A percentile compares a stretch with the other conserved stretches of the same genome.
phyloP scores from a whole-genome alignment of 1,140 invertebrate species.

The Medauroidea extradentata region DNA sequence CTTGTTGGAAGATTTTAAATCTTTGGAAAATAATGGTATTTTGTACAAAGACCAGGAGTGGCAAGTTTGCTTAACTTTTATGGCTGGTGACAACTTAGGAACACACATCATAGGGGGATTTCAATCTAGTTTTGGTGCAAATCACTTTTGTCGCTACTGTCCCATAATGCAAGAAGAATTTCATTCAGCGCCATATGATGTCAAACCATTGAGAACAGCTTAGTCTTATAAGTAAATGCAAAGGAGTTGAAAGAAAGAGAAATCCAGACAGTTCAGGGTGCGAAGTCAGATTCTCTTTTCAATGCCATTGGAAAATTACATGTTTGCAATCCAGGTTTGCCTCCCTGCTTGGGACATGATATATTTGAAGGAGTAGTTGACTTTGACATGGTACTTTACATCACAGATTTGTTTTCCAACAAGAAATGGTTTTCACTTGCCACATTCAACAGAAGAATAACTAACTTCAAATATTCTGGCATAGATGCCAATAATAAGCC shows the following conservation, averaged over 20 bases:
- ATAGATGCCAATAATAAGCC: too few species aligned
- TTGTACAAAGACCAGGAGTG: not conserved
- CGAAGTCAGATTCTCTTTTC: conserved; percentile 28
- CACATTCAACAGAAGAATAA: not conserved
- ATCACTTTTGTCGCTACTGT: conserved; percentile 4
- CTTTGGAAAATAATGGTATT: not conserved
- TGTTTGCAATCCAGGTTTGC: conserved; percentile 25
- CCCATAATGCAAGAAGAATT: too few species aligned
- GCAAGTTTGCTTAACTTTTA: too few species aligned
- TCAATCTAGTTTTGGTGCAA: not conserved
- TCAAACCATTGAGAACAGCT: too few species aligned
- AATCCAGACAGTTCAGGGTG: conserved; percentile 8
- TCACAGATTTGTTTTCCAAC: conserved; percentile 11
- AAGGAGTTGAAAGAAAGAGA: not conserved
- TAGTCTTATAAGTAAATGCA: too few species aligned
- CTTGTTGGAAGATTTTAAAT: not conserved
- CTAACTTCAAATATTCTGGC: not conserved
- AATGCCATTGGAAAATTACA: conserved; percentile 27
- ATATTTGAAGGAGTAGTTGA: conserved; percentile 22
- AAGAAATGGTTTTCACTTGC: conserved; percentile 14
- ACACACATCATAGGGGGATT: conserved; percentile 5
- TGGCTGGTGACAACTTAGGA: conserved; percentile 9
- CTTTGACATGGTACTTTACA: conserved; percentile 16
- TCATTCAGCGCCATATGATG: too few species aligned
- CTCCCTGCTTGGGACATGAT: conserved; percentile 26